Base-by-base conservation (phyloP, 2,888 invertebrate species). In the Pseudococcus jackbeardsleyi region DNA sequence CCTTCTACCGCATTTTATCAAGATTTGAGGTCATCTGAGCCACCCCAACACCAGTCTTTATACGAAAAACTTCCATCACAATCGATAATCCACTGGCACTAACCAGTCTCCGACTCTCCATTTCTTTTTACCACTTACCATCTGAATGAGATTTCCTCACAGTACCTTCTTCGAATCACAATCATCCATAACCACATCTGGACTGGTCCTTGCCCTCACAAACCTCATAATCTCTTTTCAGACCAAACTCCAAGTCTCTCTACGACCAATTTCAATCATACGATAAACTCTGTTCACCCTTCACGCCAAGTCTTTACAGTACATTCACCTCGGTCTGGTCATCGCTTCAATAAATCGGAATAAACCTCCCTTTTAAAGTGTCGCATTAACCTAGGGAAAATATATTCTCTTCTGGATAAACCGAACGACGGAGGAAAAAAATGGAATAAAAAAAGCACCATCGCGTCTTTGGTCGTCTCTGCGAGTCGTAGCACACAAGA, bases 351-450 rank as follows among this genome's bases (percentile, higher is more conserved):
- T 59, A 59, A 59, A 59, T 59, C 59, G 59, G 59, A 19, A 59
- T 59, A 59, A 59, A n/a, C 59, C 59, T 59, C 59, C 59, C 59
- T 59, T 59, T 59, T 59, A 59, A 59, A 59, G 59, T 59, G 59
- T 59, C 59, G 59, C 59, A 59, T 59, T 59, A 59, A 19, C 19
- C 59, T 11, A 59, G 59, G 59, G 59, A 59, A 59, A 59, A 59
- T 59, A 59, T 59, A 59, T 59, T 59, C 59, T 59, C 59, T 2
- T n/a, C n/a, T 19, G 46, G 19, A 39, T 82, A 42, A 42, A 59
- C 6, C 19, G 59, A 59, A 59, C 59, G 3, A 59, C 6, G 19
- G 9, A 59, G 59, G 19, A 59, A 59, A 59, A 19, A 82, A 82
- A 46, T 19, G 22, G n/a, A 82, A 42, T n/a, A 42, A 82, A 82